Evolutionary conservation across 2,797 vertebrate genomes (phyloP).

Genomic region (Cygnus olor): DNA sequence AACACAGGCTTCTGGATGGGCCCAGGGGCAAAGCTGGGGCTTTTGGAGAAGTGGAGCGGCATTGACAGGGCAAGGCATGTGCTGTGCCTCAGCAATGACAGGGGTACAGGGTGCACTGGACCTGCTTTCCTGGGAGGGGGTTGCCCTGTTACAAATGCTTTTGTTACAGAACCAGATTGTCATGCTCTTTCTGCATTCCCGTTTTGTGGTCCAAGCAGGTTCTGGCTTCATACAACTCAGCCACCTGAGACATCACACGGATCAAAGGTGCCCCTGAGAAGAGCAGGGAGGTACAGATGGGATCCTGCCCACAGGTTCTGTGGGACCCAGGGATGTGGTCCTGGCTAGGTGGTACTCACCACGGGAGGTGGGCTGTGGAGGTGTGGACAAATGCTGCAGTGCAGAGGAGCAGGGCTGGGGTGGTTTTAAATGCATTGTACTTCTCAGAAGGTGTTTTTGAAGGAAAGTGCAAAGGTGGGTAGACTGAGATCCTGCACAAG

Average conservation of each 20-base stretch:
- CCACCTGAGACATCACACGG: too few species aligned
- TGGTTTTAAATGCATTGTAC: too few species aligned
- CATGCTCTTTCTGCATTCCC: fast-evolving
- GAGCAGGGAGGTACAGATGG: fast-evolving
- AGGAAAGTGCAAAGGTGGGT: background rate
- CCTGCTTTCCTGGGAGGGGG: background rate
- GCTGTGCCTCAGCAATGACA: background rate
- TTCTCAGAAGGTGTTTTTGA: background rate
- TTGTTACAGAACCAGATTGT: background rate
- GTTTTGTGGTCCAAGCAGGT: background rate
- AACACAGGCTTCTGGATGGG: background rate
- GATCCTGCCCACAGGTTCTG: background rate
- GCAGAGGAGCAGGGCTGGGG: background rate
- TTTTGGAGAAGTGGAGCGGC: background rate
- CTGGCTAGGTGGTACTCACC: background rate
- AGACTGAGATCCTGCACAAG: background rate
- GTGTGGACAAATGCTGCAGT: background rate
- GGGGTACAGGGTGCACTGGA: too few species aligned
- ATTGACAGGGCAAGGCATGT: background rate
- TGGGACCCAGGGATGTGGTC: background rate
- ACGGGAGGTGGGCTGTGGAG: background rate
- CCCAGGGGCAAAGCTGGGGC: background rate
- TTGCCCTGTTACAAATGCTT: background rate
- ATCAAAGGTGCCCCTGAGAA: background rate
- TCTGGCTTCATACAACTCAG: background rate